These are phyloP conservation scores for Dicycla oo DNA, from an alignment of 2,888 invertebrate species.

Conservation along the genomic window DNA sequence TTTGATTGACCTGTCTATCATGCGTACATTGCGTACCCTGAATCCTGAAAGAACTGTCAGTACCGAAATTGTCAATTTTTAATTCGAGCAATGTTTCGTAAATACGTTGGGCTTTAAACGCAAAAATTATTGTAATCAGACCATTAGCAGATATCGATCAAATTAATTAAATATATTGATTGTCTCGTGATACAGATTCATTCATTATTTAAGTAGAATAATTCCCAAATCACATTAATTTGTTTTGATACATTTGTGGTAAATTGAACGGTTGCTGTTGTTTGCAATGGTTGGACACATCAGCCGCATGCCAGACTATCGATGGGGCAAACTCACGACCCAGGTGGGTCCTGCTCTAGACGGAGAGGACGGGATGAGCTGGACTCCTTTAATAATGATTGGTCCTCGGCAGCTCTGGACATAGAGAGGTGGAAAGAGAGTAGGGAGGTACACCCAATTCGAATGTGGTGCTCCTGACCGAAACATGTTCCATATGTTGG, in stretches of 20 bases:
- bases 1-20: conserved; percentile 12
- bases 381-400: too few relatives aligned
- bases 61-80: background rate
- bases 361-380: too few relatives aligned
- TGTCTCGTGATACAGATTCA: conserved; percentile 13
- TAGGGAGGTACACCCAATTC: too few relatives aligned
- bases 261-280: conserved; percentile 7
- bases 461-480: too few relatives aligned
- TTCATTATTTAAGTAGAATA: conserved; percentile 7
- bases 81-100: background rate
- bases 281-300: too few relatives aligned
- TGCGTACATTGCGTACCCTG: too few relatives aligned
- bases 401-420: too few relatives aligned
- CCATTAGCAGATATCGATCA: conserved; percentile 19
- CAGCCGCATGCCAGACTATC: too few relatives aligned
- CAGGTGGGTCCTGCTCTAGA: too few relatives aligned
- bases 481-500: too few relatives aligned
- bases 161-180: conserved; percentile 15
- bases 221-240: conserved; percentile 13
- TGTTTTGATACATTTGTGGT: conserved; percentile 10
- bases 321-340: too few relatives aligned
- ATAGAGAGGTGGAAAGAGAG: too few relatives aligned
- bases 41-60: background rate
- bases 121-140: background rate
- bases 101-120: background rate